A percentile compares a stretch with the other conserved stretches of the same genome.
phyloP scores from a whole-genome alignment of 2,113 vertebrate genomes.

The rat (Rattus norvegicus) region DNA sequence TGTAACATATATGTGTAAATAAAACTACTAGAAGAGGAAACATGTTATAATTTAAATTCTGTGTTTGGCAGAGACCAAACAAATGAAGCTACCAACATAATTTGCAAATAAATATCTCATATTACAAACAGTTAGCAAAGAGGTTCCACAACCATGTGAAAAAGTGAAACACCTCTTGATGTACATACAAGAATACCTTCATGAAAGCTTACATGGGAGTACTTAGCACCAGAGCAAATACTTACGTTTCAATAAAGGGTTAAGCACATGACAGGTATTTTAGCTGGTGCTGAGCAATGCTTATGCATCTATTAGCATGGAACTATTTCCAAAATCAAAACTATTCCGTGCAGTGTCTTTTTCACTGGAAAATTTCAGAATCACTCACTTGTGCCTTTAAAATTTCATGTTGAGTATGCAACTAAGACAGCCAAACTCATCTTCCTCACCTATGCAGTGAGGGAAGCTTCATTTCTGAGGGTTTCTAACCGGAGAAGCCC shows the following conservation, averaged over 20 bases:
- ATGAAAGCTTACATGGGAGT: neutral
- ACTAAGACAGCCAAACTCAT: neutral
- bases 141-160: neutral
- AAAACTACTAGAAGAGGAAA: neutral
- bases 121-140: neutral
- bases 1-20: neutral
- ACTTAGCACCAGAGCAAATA: neutral
- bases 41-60: neutral
- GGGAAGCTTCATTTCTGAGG: neutral
- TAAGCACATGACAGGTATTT: neutral
- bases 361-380: neutral
- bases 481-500: neutral
- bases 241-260: fast-evolving
- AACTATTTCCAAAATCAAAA: neutral
- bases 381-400: neutral
- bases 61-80: fast-evolving
- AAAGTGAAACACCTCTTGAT: neutral
- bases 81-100: neutral
- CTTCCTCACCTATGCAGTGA: neutral
- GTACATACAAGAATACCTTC: neutral
- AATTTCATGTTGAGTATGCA: neutral
- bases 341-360: neutral
- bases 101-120: neutral
- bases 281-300: neutral
- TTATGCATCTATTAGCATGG: neutral